A percentile compares a stretch with the other conserved stretches of the same genome.
Conservation (phyloP, 2,113 vertebrate species). For the Bungarus multicinctus region DNA sequence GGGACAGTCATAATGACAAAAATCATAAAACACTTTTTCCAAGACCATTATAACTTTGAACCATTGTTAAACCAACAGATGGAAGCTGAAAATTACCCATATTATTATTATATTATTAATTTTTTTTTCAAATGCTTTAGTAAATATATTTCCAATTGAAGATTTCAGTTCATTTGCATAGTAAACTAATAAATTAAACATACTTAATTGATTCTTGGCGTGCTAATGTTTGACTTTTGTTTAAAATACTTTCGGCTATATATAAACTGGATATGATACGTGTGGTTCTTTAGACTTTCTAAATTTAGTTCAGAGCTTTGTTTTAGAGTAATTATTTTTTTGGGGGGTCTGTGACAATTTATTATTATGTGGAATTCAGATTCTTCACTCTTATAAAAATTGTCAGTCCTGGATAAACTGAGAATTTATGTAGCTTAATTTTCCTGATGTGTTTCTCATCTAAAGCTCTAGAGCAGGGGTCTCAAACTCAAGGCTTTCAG, state of each 20-base stretch:
- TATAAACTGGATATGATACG: background rate
- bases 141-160: background rate
- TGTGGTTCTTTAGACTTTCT: background rate
- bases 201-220: background rate
- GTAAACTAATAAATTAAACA: background rate
- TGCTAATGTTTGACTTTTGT: background rate
- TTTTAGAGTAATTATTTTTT: background rate
- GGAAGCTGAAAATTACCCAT: background rate
- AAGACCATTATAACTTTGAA: background rate
- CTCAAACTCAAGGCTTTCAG: too few species aligned
- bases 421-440: background rate
- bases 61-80: background rate
- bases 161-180: background rate
- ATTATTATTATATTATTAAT: too few species aligned
- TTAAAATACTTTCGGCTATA: background rate
- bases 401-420: background rate
- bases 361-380: background rate
- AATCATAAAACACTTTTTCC: background rate
- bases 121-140: background rate
- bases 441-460: background rate
- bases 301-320: background rate
- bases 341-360: background rate
- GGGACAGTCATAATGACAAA: background rate
- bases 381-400: background rate
- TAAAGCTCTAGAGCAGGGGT: background rate